Conservation (phyloP, 2,888 invertebrate species). For the Perdita meconis region DNA sequence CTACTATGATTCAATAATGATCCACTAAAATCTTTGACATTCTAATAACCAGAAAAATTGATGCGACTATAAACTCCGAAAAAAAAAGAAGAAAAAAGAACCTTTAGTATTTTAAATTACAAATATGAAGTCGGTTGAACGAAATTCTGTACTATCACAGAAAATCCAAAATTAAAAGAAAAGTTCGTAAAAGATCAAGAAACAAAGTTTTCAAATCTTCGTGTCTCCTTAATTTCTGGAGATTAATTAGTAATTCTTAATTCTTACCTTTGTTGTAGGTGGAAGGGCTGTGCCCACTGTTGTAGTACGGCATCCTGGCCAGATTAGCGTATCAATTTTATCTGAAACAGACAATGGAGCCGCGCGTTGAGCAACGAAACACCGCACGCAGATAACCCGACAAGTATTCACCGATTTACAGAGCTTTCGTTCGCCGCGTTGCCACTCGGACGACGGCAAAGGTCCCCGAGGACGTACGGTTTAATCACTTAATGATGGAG, state of each 20-base stretch:
- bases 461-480: slow-evolving; percentile 28
- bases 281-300: slow-evolving; percentile 79
- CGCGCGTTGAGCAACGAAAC: neutral
- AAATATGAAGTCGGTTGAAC: too few relatives aligned
- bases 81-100: too few relatives aligned
- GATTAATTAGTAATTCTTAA: neutral
- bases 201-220: neutral
- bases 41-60: too few relatives aligned
- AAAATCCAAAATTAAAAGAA: neutral
- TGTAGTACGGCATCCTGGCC: slow-evolving; percentile 81
- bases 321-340: slow-evolving; percentile 31
- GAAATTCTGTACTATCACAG: neutral
- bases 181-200: neutral
- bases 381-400: neutral
- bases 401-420: neutral
- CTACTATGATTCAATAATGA: too few relatives aligned
- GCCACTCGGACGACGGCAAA: neutral
- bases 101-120: too few relatives aligned
- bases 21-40: too few relatives aligned
- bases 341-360: slow-evolving; percentile 69
- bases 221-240: neutral
- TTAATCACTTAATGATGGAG: slow-evolving; percentile 69
- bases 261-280: slow-evolving; percentile 79
- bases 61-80: too few relatives aligned
- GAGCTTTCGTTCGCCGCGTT: neutral